phyloP scores from a whole-genome alignment of 1,140 invertebrate species.

The Psilanteris sp. region DNA sequence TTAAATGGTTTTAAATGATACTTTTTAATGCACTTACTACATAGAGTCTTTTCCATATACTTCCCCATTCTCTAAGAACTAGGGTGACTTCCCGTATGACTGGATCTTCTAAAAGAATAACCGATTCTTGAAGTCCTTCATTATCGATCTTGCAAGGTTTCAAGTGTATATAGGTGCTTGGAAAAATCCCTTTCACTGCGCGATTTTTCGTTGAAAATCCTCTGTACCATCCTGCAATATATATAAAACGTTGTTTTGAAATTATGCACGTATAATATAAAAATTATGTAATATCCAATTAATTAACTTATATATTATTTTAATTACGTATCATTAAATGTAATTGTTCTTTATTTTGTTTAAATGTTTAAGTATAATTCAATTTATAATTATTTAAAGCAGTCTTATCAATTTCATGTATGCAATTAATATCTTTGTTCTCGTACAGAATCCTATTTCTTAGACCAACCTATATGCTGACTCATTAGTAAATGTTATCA shows the following conservation, averaged over 20 bases:
- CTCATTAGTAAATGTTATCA: conserved; percentile 35
- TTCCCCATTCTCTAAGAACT: conserved; percentile 94
- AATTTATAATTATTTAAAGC: background rate
- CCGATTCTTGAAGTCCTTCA: conserved; percentile 85
- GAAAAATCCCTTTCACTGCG: conserved; percentile 92
- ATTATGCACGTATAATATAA: background rate
- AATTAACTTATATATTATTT: too few relatives aligned
- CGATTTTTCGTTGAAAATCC: conserved; percentile 91
- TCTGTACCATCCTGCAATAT: conserved; percentile 89
- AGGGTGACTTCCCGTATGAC: conserved; percentile 94
- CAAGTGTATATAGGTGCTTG: conserved; percentile 86
- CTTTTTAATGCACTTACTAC: conserved; percentile 85
- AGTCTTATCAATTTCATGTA: too few relatives aligned
- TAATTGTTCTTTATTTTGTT: too few relatives aligned
- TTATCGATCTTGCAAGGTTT: conserved; percentile 89
- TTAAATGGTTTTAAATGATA: background rate
- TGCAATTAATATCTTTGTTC: conserved; percentile 16
- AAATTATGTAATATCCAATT: too few relatives aligned
- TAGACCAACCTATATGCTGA: conserved; percentile 17
- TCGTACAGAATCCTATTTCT: background rate
- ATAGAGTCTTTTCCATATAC: conserved; percentile 94
- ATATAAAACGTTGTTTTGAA: conserved; percentile 58
- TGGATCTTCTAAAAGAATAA: conserved; percentile 89
- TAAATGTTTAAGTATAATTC: too few relatives aligned
- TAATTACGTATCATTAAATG: too few relatives aligned